These are phyloP conservation scores for Hippoglossus stenolepis DNA, from an alignment of 2,113 vertebrate species.

Conservation along the genomic window DNA sequence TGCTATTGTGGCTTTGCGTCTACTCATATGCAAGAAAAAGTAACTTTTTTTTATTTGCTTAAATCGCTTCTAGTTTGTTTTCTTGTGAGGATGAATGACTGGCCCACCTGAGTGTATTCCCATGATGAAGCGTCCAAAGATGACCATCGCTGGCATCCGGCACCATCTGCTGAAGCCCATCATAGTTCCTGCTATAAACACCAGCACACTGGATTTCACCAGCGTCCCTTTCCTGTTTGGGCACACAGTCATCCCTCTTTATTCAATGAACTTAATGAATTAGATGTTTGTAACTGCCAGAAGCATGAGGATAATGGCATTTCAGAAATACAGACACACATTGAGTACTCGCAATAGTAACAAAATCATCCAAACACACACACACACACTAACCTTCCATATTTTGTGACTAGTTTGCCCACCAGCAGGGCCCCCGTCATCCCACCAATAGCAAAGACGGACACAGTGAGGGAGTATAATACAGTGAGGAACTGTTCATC, in stretches of 20 bases:
- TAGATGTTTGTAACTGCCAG: too few species aligned
- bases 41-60: background rate
- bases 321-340: background rate
- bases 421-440: slow-evolving; percentile 88
- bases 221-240: slow-evolving; percentile 86
- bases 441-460: slow-evolving; percentile 90
- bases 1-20: background rate
- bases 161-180: slow-evolving; percentile 87
- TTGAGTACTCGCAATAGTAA: background rate
- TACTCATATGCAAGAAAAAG: background rate
- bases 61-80: background rate
- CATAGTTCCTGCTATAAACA: slow-evolving; percentile 83
- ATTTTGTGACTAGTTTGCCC: slow-evolving; percentile 84
- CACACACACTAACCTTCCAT: slow-evolving; percentile 83
- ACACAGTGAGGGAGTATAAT: slow-evolving; percentile 90
- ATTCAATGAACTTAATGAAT: background rate
- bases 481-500: slow-evolving; percentile 78
- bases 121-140: slow-evolving; percentile 86
- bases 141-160: slow-evolving; percentile 86
- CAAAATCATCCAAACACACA: background rate
- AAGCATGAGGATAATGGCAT: background rate
- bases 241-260: background rate
- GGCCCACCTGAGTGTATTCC: slow-evolving; percentile 90
- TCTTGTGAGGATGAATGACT: background rate
- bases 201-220: slow-evolving; percentile 82